Percentiles rank a stretch among this genome's conserved stretches.
These are phyloP conservation scores for Lagria hirta DNA, from an alignment of 2,888 invertebrate genomes.

Conservation along the genomic window DNA sequence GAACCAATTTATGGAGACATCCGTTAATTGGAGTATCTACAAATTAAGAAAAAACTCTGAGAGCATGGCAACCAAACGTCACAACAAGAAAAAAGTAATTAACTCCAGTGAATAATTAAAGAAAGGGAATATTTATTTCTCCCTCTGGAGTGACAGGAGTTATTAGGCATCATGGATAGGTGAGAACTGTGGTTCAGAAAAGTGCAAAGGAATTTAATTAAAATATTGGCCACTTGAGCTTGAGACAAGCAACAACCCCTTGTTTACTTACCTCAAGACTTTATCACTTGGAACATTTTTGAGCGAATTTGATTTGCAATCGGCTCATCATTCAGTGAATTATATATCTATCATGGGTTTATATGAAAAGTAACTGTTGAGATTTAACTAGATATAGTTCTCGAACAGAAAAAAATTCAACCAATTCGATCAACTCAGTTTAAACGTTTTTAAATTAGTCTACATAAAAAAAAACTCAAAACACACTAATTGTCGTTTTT, in stretches of 20 bases:
- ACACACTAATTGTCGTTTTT: no score
- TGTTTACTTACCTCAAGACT: conserved; percentile 6
- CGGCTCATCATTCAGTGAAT: no score
- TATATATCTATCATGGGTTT: no score
- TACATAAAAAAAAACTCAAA: no score
- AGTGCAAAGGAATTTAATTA: conserved; percentile 13
- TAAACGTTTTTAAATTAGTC: no score
- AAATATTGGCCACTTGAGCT: conserved; percentile 10
- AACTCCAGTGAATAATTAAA: conserved; percentile 45
- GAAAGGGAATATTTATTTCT: conserved; percentile 22
- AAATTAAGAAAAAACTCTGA: conserved; percentile 43
- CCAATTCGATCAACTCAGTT: no score
- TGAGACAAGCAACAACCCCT: background rate
- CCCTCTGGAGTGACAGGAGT: conserved; percentile 5
- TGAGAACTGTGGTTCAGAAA: conserved; percentile 9
- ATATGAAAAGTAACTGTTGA: no score
- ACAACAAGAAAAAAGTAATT: conserved; percentile 46
- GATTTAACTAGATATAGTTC: no score
- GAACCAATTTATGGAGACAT: conserved; percentile 43
- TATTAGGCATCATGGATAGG: conserved; percentile 15
- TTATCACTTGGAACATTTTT: conserved; percentile 6
- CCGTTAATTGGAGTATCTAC: conserved; percentile 45
- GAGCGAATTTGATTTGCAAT: background rate
- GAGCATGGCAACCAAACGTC: conserved; percentile 40
- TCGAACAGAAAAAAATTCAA: no score